Conservation (phyloP, 2,113 vertebrate species). For the Columbina picui region DNA sequence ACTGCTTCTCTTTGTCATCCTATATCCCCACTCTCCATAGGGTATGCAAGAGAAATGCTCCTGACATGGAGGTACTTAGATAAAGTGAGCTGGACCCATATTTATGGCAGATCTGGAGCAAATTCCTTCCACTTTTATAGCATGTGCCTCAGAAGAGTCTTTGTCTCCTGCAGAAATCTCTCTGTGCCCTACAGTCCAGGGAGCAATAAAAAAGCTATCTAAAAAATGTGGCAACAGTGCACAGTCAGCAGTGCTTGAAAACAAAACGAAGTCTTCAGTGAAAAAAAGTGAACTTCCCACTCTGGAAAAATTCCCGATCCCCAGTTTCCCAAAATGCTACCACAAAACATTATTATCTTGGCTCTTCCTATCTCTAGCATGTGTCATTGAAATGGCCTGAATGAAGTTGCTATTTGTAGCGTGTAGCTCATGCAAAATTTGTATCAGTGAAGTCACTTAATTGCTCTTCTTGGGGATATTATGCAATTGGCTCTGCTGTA, state of each 20-base stretch:
- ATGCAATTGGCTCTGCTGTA: not conserved
- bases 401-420: not conserved
- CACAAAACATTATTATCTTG: not conserved
- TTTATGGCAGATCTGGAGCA: not conserved
- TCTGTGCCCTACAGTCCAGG: not conserved
- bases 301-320: not conserved
- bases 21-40: not conserved
- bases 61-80: not conserved
- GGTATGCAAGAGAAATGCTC: not conserved
- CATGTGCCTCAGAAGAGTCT: not conserved
- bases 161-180: not conserved
- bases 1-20: not conserved
- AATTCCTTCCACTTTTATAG: not conserved
- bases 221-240: not conserved
- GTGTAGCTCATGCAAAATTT: not conserved
- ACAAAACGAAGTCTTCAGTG: not conserved
- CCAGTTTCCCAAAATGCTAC: not conserved
- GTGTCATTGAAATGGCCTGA: not conserved
- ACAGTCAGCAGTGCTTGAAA: not conserved
- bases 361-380: not conserved
- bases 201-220: not conserved
- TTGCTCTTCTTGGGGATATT: not conserved
- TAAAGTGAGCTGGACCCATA: not conserved
- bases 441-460: not conserved
- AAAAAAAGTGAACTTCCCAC: not conserved